phyloP scores from a whole-genome alignment of 2,113 vertebrate genomes.

The Trogon melanurus region DNA sequence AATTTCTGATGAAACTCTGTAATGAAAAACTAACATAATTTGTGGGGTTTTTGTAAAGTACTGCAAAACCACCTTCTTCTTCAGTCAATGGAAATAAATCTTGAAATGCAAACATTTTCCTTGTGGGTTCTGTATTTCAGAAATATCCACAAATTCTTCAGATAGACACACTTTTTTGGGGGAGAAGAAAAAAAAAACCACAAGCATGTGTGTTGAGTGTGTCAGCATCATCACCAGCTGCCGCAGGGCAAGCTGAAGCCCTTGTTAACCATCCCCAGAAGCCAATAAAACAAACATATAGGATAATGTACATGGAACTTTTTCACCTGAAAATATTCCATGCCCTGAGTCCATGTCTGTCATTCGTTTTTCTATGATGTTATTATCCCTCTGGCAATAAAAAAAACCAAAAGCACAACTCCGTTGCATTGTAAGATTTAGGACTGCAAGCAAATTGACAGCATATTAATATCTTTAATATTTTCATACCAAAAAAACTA shows the following conservation, averaged over 20 bases:
- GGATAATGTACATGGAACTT: neutral
- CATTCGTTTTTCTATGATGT: neutral
- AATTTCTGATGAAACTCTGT: neutral
- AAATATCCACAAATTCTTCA: neutral
- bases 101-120: neutral
- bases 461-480: neutral
- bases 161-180: neutral
- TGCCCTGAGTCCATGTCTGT: neutral
- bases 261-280: neutral
- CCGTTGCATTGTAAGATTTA: neutral
- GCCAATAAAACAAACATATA: neutral
- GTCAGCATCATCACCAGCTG: neutral
- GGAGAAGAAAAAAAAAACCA: neutral
- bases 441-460: neutral
- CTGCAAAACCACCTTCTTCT: neutral
- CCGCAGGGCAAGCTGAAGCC: neutral
- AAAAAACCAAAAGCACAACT: neutral
- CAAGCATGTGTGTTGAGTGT: neutral
- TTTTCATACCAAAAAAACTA: neutral
- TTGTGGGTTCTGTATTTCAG: neutral
- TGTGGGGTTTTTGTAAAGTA: neutral
- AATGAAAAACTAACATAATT: neutral
- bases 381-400: neutral
- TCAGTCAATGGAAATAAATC: neutral
- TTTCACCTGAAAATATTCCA: constrained; percentile 12